Evolutionary conservation across 1,140 invertebrate species (phyloP), one percentile per base, ranked within the genome.

Genomic region (Caenorhabditis briggsae): DNA sequence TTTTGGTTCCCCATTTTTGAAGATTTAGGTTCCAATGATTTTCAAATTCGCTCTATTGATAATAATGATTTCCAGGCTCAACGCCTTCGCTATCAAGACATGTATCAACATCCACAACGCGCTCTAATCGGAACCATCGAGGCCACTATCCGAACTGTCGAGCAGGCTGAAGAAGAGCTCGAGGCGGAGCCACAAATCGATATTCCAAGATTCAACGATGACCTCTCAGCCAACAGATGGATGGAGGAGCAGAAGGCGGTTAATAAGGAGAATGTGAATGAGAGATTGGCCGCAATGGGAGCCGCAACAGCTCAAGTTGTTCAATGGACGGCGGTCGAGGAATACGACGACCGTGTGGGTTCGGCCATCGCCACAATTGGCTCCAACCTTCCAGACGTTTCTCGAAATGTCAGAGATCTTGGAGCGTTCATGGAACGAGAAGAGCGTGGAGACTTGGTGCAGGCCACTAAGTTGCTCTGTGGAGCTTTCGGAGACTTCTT

Each of bases 271-370:
- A 97, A 96, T 90, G 96, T 99, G 23, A 96, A 96, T 53, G 96
- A 96, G 53, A 96, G 99, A 93, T 95, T 99, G 89, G 97, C 97
- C 14, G 97, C 97, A 50, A 99, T 99, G 97, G 99, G 97, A 94
- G 97, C 97, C 0, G 97, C 97, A 56, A 99, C 97, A 0, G 98
- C 98, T 16, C 96, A 98, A 82, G 95, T 99, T 9, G 96, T 99
- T n/a, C 98, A 97, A 0, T 93, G 97, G 55, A 97, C 97, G 1
- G 96, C 96, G 0, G 90, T 92, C 88, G 90, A 93, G 78, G 94
- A 95, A 86, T 91, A 94, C n/a, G 97, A 99, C 93, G 96, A 96
- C n/a, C 96, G 96, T 14, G 96, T 99, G 2, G 97, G 97, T 0
- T 96, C 96, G 0, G 97, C 98, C 9, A 97, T 99, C 85, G 96